Conservation (phyloP, 2,113 vertebrate genomes). For the Barbus barbus region DNA sequence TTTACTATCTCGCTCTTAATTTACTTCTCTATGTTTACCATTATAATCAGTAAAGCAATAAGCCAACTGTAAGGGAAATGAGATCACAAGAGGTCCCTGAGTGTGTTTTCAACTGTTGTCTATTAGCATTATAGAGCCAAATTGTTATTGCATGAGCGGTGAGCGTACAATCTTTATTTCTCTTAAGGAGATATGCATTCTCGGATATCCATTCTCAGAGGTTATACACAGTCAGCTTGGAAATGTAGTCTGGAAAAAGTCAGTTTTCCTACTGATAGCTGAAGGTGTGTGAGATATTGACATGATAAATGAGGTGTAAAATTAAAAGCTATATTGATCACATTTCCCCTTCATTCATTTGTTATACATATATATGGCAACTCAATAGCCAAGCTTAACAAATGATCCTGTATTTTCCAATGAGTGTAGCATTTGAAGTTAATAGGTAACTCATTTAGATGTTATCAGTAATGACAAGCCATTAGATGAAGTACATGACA, state of each 20-base stretch:
- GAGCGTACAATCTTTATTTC: background rate
- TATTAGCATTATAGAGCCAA: background rate
- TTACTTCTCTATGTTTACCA: conserved; percentile 43
- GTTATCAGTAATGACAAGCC: conserved; percentile 32
- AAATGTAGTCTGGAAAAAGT: conserved; percentile 41
- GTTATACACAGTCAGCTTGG: conserved; percentile 21
- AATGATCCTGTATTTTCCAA: conserved; percentile 47
- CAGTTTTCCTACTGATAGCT: conserved; percentile 47
- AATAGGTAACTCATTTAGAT: conserved; percentile 47
- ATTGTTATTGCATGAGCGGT: conserved; percentile 3
- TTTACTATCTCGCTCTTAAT: conserved; percentile 47
- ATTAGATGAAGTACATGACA: conserved; percentile 11
- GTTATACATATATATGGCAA: conserved; percentile 49
- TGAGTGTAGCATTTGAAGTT: conserved; percentile 36
- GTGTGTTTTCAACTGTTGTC: conserved; percentile 10
- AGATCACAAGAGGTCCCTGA: conserved; percentile 25
- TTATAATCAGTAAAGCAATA: conserved; percentile 53
- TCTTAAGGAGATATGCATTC: background rate
- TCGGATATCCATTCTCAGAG: background rate
- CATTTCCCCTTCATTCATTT: conserved; percentile 10
- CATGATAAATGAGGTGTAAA: conserved; percentile 65
- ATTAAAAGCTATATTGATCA: conserved; percentile 64
- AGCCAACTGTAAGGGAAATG: conserved; percentile 42
- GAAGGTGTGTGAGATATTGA: conserved; percentile 58
- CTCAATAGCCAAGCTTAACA: conserved; percentile 51